Percentiles rank a stretch among this genome's conserved stretches.
Evolutionary conservation across 2,888 invertebrate genomes (phyloP).

Genomic region (Folsomia candida): DNA sequence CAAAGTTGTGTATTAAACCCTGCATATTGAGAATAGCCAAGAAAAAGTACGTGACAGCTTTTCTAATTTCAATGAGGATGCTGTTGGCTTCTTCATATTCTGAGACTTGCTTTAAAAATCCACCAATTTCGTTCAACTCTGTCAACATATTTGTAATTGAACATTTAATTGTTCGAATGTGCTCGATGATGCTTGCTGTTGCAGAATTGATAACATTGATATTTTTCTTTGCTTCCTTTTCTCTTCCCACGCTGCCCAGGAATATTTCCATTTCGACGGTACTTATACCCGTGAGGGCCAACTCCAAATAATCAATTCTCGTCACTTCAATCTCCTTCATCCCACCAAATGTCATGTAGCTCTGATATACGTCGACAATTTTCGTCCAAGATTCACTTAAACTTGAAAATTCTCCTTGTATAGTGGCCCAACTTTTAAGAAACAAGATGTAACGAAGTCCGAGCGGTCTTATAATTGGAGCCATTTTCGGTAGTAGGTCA

Average conservation of each 20-base stretch:
- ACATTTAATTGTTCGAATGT: constrained; percentile 41
- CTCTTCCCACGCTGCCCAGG: constrained; percentile 43
- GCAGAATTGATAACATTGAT: constrained; percentile 37
- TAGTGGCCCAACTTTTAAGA: constrained; percentile 42
- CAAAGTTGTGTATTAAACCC: constrained; percentile 38
- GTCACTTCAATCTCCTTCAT: constrained; percentile 34
- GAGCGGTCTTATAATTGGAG: constrained; percentile 40
- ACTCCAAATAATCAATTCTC: constrained; percentile 43
- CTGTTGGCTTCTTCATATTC: constrained; percentile 32
- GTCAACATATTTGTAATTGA: constrained; percentile 40
- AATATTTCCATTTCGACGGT: constrained; percentile 49
- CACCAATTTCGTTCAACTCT: constrained; percentile 46
- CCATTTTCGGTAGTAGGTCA: constrained; percentile 33
- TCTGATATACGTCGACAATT: constrained; percentile 41
- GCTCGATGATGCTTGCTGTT: constrained; percentile 40
- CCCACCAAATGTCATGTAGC: constrained; percentile 45
- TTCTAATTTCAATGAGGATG: constrained; percentile 29
- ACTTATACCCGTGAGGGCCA: constrained; percentile 43
- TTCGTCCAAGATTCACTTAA: constrained; percentile 45
- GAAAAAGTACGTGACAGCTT: constrained; percentile 43
- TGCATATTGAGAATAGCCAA: constrained; percentile 42
- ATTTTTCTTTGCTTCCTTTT: constrained; percentile 48
- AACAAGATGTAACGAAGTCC: constrained; percentile 45
- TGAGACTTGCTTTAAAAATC: constrained; percentile 38
- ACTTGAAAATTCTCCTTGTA: constrained; percentile 42